Evolutionary conservation across 2,113 vertebrate genomes (phyloP), one percentile per base, ranked within the genome.

Genomic region (Varanus komodoensis): DNA sequence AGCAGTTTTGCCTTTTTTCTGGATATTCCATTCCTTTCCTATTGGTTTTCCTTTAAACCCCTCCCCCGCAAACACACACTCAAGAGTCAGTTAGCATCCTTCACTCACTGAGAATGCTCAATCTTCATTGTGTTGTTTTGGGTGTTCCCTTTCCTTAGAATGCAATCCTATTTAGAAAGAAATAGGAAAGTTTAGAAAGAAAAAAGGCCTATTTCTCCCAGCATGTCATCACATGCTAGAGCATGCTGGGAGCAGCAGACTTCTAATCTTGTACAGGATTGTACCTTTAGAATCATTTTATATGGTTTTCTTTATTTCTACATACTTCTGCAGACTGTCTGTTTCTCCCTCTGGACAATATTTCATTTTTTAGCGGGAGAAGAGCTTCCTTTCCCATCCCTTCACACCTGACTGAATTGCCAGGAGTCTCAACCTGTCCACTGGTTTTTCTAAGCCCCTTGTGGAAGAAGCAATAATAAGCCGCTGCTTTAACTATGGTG

Each of bases 401-500:
- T 38, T 82, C 17, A 3, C 8, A 48, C 23, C 25, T 71, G 38
- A 4, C 23, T 74, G 71, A 75, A 84, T 61, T 38, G 64, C 8
- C n/a, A n/a, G 3, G 54, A 11, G 6, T 34, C 34, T 3, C 32
- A 5, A 9, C 48, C 21, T 19, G 21, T 50, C 11, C 23, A 1
- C 38, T 67, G 12, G 34, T 14, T 17, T 44, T 68, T 32, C 14
- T 34, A 57, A 82, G 6, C 11, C 44, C 19, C 5, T 17, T 61
- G n/a, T 75, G 25, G 34, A 38, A 21, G n/a, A 15, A 2, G 23
- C 7, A 74, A 2, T 71, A 50, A 67, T 1, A 68, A 21, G 25
- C 11, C 27, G 44, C 69, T 21, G 48, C 50, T 7, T 12, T 1
- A 6, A 0, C 2, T 0, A 19, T 15, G 0, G 0, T 69, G 0